phyloP scores from a whole-genome alignment of 2,113 vertebrate species.

The Notarius lentiginosus region DNA sequence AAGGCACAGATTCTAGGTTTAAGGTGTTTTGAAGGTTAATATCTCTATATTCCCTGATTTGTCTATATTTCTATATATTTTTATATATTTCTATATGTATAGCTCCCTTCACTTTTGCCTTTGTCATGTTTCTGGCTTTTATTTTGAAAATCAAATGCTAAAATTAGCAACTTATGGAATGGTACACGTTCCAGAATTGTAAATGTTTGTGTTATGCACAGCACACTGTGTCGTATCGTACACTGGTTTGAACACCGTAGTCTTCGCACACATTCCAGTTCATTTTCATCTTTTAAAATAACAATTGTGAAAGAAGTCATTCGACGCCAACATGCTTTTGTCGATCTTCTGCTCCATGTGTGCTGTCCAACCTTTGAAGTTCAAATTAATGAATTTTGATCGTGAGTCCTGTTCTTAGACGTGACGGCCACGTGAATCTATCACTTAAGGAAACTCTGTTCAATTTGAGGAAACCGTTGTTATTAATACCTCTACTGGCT shows the following conservation, averaged over 20 bases:
- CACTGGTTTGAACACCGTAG: too few species aligned
- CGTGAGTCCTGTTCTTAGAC: background rate
- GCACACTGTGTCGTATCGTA: background rate
- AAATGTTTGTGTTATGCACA: background rate
- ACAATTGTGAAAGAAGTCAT: background rate
- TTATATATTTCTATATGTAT: background rate
- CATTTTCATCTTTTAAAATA: too few species aligned
- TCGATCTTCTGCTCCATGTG: background rate
- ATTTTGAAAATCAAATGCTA: constrained; percentile 10
- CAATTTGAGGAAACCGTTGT: constrained; percentile 43
- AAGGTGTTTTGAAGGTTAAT: too few species aligned
- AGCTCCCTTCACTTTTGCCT: background rate
- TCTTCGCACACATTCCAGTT: too few species aligned
- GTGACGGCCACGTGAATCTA: constrained; percentile 1
- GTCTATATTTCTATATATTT: background rate
- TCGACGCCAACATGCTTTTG: background rate
- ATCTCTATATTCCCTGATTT: background rate
- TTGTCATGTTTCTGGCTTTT: background rate
- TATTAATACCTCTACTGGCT: constrained; percentile 42
- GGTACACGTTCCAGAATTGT: background rate
- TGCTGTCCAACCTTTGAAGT: background rate
- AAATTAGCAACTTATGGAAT: background rate
- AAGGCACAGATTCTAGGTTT: too few species aligned
- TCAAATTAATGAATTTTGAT: background rate
- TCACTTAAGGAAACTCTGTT: constrained; percentile 39